Base-by-base conservation (phyloP, 2,113 vertebrate genomes). In the Phycodurus eques region DNA sequence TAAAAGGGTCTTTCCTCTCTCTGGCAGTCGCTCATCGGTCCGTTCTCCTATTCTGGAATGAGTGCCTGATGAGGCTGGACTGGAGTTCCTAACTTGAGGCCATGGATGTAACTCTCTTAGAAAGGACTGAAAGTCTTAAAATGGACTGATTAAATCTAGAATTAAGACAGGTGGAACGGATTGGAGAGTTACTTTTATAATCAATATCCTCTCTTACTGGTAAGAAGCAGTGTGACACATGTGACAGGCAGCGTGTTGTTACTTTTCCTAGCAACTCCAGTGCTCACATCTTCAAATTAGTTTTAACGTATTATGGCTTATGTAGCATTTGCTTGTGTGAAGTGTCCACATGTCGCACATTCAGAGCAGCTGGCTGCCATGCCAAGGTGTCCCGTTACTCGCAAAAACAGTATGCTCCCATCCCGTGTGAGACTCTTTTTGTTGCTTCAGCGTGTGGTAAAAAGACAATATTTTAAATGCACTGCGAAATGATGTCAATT, bases 351-450 rank as follows among this genome's bases (percentile, higher is more conserved):
- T 49, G 72, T 59, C 56, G 46, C 67, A 67, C 73, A 31, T 68
- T 65, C 31, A 6, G 51, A 75, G 70, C 84, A 83, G 72, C 71
- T 78, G 83, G 65, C 66, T 31, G 59, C 75, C n/a, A 33, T 66
- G 53, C 42, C 62, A 51, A 76, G 67, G 81, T 78, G 72, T 85
- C 81, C 49, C 70, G 62, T 87, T 83, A 78, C 78, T 60, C 22
- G 2, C 15, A 74, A 71, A 80, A 74, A 87, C 65, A 54, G 22
- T 79, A 69, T 77, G 27, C 27, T 27, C 27, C 27, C 80, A 70
- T 84, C 19, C 6, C 59, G 53, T 11, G 39, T 11, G 44, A 10
- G 20, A 35, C 59, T 31, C 22, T 35, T 57, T 51, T 31, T 76
- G 19, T 77, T 75, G 62, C 56, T 39, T 12, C 7, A n/a, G 15